Base-by-base conservation (phyloP, 2,888 invertebrate species). In the Scelioninae gen. 1 region DNA sequence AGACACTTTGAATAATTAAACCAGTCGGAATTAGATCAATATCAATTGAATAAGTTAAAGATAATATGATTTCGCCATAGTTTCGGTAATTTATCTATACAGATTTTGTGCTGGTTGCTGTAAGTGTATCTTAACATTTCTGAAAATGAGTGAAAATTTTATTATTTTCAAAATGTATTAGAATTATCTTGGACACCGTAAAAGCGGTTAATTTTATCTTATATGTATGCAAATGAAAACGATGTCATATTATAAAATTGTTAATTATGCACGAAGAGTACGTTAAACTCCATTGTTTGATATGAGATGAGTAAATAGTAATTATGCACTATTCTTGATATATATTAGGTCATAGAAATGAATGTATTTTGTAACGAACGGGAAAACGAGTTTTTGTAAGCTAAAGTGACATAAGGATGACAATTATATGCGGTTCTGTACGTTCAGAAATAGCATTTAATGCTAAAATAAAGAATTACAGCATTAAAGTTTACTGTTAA, bases 211-310 rank as follows among this genome's bases (percentile, higher is more conserved):
- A 63, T 51, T 66, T 66, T 13, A 53, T 53, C 66, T 66, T 66
- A 40, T n/a, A n/a, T 43, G 66, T 29, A 66, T 66, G 66, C 66
- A 66, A 66, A 66, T 66, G 66, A n/a, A 53, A 66, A 66, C 53
- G 66, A 66, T 53, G 51, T 51, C 66, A 53, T 40, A 32, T 66
- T 66, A 66, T 53, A 66, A 66, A 53, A 53, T 66, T 53, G 53
- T 40, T 66, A 66, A 65, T 65, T 65, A 65, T 65, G 49, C 65
- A 65, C 51, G 63, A 65, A 34, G 51, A 51, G 51, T 38, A 40
- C 32, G 31, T 49, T 65, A 49, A 58, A 38, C 34, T 56, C 49
- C 47, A 58, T 69, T 69, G 58, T 69, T 58, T 69, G 49, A 58
- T 58, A 69, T 49, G 23, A 16, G 58, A 56, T 38, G 69, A 34